Base-by-base conservation (phyloP, 2,797 vertebrate genomes). In the Eulemur mongoz region DNA sequence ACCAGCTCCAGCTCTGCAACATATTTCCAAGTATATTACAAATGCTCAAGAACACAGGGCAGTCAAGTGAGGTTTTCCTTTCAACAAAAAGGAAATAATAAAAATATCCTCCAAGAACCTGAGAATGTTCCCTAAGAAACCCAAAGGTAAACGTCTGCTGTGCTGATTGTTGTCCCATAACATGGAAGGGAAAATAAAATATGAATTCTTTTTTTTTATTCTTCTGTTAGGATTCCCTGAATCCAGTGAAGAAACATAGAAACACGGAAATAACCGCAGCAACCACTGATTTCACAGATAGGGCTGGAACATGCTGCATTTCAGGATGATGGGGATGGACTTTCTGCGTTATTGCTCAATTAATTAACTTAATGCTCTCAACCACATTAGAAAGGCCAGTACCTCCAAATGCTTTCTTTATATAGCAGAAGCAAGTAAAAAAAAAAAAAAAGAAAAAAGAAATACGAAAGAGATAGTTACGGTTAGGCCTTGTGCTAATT, bases 401-500 rank as follows among this genome's bases (percentile, higher is more conserved):
- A 73, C 59, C 59, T 95, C 89, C 13, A 84, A 45, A 69, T 12
- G n/a, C 25, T 43, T 82, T 45, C 61, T 93, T 92, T 73, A 50
- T 92, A n/a, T 40, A 95, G 17, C 59, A 85, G 54, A 70, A 95
- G 73, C 27, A 76, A 75, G 30, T 85, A 23, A n/a, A 94, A 63
- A 63, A 40, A 6, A 40, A 11, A 14, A 32, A 27, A 63, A 63
- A 40, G 40, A 40, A 11, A 14, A 32, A 27, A 93, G 90, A 72
- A 70, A 83, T 38, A 76, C 9, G 13, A 7, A 23, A 79, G 63
- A 93, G 57, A 91, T 1, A 43, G 48, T 4, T 52, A 22, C 83
- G 78, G 38, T 22, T 45, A 91, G 67, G 5, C 23, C 14, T 11
- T 63, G 54, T 45, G 32, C 40, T 89, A 38, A 89, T 89, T 75